phyloP scores from a whole-genome alignment of 2,113 vertebrate species.

The Noctilio leporinus region DNA sequence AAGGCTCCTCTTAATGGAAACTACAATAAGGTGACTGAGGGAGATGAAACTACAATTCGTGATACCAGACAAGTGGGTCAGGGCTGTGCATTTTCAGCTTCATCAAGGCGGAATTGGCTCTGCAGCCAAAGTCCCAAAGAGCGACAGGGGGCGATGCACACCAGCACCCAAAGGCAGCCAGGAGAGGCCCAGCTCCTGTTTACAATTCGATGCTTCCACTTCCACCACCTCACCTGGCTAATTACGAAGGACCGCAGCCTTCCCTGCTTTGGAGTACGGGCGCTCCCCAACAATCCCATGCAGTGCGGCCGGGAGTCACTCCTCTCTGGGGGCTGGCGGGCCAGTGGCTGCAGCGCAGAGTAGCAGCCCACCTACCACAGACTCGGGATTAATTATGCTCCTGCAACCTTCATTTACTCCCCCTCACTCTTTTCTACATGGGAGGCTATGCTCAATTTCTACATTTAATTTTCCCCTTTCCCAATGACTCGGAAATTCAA shows the following conservation, averaged over 20 bases:
- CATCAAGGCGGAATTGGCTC: background rate
- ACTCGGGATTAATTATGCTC: background rate
- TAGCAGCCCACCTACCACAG: background rate
- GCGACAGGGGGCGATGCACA: fast-evolving
- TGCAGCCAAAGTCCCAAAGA: background rate
- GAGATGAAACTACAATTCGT: background rate
- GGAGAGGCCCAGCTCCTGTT: background rate
- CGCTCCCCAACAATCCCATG: background rate
- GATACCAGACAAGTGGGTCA: background rate
- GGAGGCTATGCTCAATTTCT: background rate
- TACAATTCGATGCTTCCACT: background rate
- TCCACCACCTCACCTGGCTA: background rate
- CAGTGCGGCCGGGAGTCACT: slow-evolving; percentile 3
- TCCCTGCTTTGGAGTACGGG: background rate
- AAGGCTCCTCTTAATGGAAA: background rate
- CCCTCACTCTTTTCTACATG: background rate
- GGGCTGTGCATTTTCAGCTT: background rate
- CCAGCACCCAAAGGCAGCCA: fast-evolving
- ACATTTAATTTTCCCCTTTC: background rate
- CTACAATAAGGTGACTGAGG: background rate
- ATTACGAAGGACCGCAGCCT: background rate
- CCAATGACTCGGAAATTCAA: background rate
- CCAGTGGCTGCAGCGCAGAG: background rate
- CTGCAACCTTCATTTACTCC: background rate
- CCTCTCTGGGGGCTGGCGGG: background rate